Base-by-base conservation (phyloP, 2,113 vertebrate species). In the Epinephelus lanceolatus region DNA sequence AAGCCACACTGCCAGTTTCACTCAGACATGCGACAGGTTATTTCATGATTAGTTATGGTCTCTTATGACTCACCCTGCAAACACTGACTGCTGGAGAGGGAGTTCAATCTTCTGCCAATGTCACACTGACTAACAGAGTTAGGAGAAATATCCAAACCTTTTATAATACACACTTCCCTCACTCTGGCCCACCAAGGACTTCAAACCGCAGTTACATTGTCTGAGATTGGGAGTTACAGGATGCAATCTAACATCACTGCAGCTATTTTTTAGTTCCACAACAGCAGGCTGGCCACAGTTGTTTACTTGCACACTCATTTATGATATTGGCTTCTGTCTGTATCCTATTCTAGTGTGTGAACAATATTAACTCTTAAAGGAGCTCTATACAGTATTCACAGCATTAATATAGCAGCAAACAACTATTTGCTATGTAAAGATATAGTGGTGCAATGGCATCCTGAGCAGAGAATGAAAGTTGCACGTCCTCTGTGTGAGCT, bases 31-130 rank as follows among this genome's bases (percentile, higher is more conserved):
- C 78, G 87, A 91, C 91, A 85, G 86, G 89, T 91, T 92, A 93
- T 93, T 91, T 93, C 73, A 83, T 85, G 83, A 93, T 93, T 94
- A 91, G 93, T 89, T 89, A 90, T 70, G 86, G 89, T 67, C 86
- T 88, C 84, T 86, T 80, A 81, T 93, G 92, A 93, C 83, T 93
- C 90, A 90, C 65, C 42, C 78, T 74, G 77, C 87, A 88, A 85
- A 93, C 83, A 87, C 88, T 85, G 88, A 88, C 77, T 77, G 81
- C 67, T 52, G 83, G 78, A 90, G 84, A 90, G 85, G 87, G 83
- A 89, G 69, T 89, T 88, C 87, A 91, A 88, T 93, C 89, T 83
- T 63, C 81, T 85, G 76, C 88, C 89, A 89, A 92, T 92, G 93
- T 92, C 84, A 90, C 89, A 84, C 79, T 71, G 84, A 86, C 81